Percentiles rank a stretch among this genome's conserved stretches.
Evolutionary conservation across 1,140 invertebrate species (phyloP).

Genomic region (Pemphigus obesinymphae): DNA sequence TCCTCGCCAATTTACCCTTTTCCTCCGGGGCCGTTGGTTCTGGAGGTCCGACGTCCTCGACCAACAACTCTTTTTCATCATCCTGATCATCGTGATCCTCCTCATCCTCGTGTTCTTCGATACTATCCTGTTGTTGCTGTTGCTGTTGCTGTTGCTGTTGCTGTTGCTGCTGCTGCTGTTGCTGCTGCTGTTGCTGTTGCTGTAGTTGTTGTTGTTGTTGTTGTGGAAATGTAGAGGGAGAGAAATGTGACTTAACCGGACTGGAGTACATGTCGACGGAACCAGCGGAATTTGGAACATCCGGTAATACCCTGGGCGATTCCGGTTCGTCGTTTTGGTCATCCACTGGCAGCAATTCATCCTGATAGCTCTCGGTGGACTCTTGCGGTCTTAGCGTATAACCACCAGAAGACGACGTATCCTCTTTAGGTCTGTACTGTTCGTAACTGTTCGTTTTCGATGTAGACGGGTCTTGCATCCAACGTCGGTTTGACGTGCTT

Average conservation of each 20-base stretch:
- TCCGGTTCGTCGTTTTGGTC: slow-evolving; percentile 23
- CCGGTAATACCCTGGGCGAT: slow-evolving; percentile 29
- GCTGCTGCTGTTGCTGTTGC: slow-evolving; percentile 47
- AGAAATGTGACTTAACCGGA: not conserved
- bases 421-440: slow-evolving; percentile 11
- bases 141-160: slow-evolving; percentile 47
- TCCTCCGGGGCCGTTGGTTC: slow-evolving; percentile 12
- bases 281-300: not conserved
- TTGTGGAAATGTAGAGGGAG: not conserved
- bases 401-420: slow-evolving; percentile 44
- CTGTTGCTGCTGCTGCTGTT: slow-evolving; percentile 50
- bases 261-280: not conserved
- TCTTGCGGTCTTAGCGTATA: slow-evolving; percentile 43
- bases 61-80: slow-evolving; percentile 51
- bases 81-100: not conserved
- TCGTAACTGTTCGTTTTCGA: not conserved
- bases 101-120: slow-evolving; percentile 4
- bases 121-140: slow-evolving; percentile 48
- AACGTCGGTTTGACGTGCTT: slow-evolving; percentile 49
- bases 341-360: not conserved
- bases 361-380: slow-evolving; percentile 41
- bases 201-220: slow-evolving; percentile 37
- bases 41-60: not conserved
- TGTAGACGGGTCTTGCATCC: slow-evolving; percentile 42
- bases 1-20: slow-evolving; percentile 62